Base-by-base conservation (phyloP, 2,888 invertebrate species). In the Linnaemya tessellans region DNA sequence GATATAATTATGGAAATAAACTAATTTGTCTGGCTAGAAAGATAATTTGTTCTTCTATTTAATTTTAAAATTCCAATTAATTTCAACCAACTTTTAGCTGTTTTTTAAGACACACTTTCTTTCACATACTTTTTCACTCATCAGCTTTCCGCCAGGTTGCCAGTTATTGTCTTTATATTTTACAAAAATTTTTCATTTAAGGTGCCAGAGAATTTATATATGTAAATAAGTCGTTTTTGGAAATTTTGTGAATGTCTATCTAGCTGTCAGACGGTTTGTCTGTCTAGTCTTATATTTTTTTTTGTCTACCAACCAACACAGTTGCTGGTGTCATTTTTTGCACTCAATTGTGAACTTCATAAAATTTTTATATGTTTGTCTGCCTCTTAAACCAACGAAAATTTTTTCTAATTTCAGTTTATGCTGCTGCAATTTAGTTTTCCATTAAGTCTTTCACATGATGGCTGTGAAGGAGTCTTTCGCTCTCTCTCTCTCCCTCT, bases 311-410 rank as follows among this genome's bases (percentile, higher is more conserved):
- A 65, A 58, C n/a, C 71, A 22, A 41, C 35, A 67, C 79, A 83
- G 68, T 79, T 77, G 85, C 65, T 85, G 85, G 85, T 81, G 85
- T 73, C 80, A 83, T 74, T 84, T 84, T 81, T 80, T 81, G 56
- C 84, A 86, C 87, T 86, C 80, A 87, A 82, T 85, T 82, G 84
- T 74, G 67, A 86, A 86, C 79, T 87, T 84, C 85, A 86, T 87
- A 67, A 84, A 71, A 60, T 79, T 75, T 68, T 80, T 67, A 35
- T 60, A 25, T 60, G 41, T 22, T 62, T 43, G 25, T 64, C 54
- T 43, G 51, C 22, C 51, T 49, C 70, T 62, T 49, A 65, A 56
- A 35, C 25, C 35, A 38, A 67, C 15, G 22, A 77, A 77, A 51
- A 65, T 2, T 11, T 51, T 60, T 74, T 58, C 56, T 56, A 74